Conservation (phyloP, 2,797 vertebrate genomes). For the Hypotaenidia philippensis region DNA sequence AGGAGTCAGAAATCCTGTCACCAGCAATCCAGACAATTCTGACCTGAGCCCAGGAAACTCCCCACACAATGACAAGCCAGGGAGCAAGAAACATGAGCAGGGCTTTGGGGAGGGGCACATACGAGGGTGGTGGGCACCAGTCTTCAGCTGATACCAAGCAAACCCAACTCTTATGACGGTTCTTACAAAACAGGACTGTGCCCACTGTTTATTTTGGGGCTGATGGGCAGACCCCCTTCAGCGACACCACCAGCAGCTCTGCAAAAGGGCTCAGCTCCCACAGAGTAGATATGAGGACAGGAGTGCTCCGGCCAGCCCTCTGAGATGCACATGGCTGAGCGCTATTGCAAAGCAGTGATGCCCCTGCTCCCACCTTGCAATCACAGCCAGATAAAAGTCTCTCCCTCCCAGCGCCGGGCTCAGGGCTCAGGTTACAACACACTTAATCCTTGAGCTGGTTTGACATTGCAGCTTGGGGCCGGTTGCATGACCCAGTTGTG, state of each 20-base stretch:
- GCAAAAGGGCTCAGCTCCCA: neutral
- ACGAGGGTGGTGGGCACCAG: neutral
- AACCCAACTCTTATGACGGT: rapidly evolving
- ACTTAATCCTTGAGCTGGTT: constrained; percentile 25
- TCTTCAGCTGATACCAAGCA: rapidly evolving
- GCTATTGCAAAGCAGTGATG: neutral
- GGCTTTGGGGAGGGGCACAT: neutral
- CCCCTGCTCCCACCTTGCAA: neutral
- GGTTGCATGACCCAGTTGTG: constrained; percentile 21
- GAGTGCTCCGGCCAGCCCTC: rapidly evolving
- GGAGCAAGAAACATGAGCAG: neutral
- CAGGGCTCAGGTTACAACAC: constrained; percentile 49
- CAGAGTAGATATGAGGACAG: rapidly evolving
- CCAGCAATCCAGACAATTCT: neutral
- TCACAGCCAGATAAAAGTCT: neutral
- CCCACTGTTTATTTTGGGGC: rapidly evolving
- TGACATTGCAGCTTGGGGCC: neutral
- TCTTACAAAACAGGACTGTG: neutral
- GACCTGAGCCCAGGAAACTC: neutral
- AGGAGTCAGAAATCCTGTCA: neutral
- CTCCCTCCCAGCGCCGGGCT: neutral
- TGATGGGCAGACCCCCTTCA: neutral
- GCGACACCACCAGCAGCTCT: neutral
- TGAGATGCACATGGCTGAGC: rapidly evolving
- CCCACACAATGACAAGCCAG: neutral